Evolutionary conservation across 2,113 vertebrate genomes (phyloP).

Genomic region (Athene cunicularia): DNA sequence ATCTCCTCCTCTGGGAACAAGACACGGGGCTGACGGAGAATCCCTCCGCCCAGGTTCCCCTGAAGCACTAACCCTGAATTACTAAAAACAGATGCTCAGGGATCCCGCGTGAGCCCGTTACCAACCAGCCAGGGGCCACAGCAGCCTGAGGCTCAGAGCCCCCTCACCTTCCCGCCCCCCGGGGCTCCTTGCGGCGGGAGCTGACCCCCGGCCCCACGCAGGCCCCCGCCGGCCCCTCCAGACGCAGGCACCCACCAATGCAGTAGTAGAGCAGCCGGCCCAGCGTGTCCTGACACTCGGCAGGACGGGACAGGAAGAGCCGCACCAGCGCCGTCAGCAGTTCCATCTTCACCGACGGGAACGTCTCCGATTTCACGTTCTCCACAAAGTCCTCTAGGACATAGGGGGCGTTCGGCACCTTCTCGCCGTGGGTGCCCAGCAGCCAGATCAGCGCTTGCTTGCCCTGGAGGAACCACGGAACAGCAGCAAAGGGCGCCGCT

Average conservation of each 20-base stretch:
- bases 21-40: background rate
- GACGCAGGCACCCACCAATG: slow-evolving; percentile 78
- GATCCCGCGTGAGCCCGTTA: background rate
- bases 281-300: slow-evolving; percentile 92
- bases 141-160: background rate
- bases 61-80: background rate
- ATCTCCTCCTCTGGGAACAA: slow-evolving; percentile 87
- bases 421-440: slow-evolving; percentile 86
- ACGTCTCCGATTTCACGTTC: slow-evolving; percentile 81
- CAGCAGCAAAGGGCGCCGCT: background rate
- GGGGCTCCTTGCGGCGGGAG: background rate
- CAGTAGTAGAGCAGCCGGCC: slow-evolving; percentile 88
- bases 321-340: slow-evolving; percentile 86
- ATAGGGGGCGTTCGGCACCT: slow-evolving; percentile 86
- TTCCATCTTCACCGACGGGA: slow-evolving; percentile 88
- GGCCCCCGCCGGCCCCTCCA: background rate
- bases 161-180: background rate
- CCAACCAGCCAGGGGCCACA: background rate
- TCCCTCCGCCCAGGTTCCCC: background rate
- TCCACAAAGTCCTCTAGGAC: slow-evolving; percentile 91
- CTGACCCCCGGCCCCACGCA: accelerated
- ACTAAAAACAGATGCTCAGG: background rate
- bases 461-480: slow-evolving; percentile 75
- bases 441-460: slow-evolving; percentile 94
- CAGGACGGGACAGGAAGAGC: slow-evolving; percentile 88